These are phyloP conservation scores for Idaea dimidiata DNA, from an alignment of 2,888 invertebrate species.

Conservation along the genomic window DNA sequence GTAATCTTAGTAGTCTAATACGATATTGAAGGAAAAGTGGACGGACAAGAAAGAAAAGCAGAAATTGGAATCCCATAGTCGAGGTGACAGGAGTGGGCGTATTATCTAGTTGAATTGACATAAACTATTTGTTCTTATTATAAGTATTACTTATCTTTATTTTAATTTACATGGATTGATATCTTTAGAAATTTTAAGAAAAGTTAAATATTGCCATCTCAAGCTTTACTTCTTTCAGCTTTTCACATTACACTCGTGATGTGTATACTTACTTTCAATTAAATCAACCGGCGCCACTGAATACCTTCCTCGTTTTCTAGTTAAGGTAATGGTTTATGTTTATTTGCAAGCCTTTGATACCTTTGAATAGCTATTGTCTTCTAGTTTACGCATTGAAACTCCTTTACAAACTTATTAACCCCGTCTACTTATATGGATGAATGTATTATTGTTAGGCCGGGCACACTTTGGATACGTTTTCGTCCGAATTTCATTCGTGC, in stretches of 20 bases:
- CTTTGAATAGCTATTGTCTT: slow-evolving; percentile 7
- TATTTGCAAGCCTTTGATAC: background rate
- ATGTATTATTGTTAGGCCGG: background rate
- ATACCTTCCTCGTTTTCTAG: background rate
- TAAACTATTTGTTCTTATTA: background rate
- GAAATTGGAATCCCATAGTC: background rate
- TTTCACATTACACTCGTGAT: too few species aligned
- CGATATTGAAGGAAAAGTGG: background rate
- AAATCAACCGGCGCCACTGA: too few species aligned
- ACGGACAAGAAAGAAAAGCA: background rate
- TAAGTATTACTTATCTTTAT: background rate
- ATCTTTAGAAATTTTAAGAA: too few species aligned
- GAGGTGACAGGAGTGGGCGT: background rate
- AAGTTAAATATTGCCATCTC: too few species aligned
- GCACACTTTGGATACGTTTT: too few species aligned
- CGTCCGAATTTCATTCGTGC: too few species aligned
- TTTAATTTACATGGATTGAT: background rate
- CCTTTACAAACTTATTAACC: background rate
- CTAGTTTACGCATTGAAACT: background rate
- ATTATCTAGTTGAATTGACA: background rate
- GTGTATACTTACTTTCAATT: too few species aligned
- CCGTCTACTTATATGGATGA: background rate
- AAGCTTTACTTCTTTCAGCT: too few species aligned
- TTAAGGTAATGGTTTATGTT: background rate
- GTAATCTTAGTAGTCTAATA: background rate